Evolutionary conservation across 2,797 vertebrate species (phyloP).

Genomic region (Hapalemur alaotrensis): DNA sequence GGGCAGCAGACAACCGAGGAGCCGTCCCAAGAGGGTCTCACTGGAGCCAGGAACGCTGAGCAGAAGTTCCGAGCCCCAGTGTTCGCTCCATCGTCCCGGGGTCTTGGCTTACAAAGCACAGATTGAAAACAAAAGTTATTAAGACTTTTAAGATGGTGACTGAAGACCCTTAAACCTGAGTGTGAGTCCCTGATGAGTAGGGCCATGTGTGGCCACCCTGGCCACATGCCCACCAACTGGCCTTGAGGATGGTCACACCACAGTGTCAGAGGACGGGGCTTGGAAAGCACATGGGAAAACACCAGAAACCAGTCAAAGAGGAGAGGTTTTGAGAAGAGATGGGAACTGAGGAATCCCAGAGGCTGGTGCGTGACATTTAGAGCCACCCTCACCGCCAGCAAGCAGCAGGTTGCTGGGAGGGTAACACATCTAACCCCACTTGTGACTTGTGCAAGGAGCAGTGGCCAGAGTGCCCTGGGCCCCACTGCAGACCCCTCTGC

Average conservation of each 20-base stretch:
- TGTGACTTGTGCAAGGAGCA: neutral
- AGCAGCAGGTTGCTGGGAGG: neutral
- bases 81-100: accelerated
- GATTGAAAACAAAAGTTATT: neutral
- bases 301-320: neutral
- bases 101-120: neutral
- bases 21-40: neutral
- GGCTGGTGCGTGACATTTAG: neutral
- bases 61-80: too few relatives aligned
- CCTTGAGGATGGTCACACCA: neutral
- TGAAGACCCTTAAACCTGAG: neutral
- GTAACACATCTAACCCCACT: neutral
- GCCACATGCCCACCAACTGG: too few relatives aligned
- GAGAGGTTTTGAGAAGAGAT: neutral
- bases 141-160: neutral
- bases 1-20: neutral
- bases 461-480: neutral
- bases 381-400: accelerated
- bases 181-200: neutral
- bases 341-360: neutral
- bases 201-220: accelerated
- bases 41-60: neutral
- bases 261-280: too few relatives aligned
- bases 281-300: neutral
- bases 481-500: too few relatives aligned